Percentiles rank a stretch among this genome's conserved stretches.
phyloP scores from a whole-genome alignment of 1,140 invertebrate species.

The Mya arenaria region DNA sequence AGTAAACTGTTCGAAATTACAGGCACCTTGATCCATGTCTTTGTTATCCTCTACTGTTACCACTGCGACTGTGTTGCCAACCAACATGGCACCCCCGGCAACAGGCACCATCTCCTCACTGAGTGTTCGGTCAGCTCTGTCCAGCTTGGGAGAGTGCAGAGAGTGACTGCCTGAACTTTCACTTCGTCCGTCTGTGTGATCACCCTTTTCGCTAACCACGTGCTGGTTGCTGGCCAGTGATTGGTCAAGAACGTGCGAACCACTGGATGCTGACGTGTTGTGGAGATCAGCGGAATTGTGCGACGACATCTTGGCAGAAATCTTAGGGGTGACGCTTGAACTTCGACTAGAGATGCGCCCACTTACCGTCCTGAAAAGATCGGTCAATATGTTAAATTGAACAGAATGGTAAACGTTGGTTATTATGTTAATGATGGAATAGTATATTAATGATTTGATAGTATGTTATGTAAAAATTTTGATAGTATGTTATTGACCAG shows the following conservation, averaged over 20 bases:
- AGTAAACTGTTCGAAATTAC: constrained; percentile 47
- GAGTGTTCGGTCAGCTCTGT: constrained; percentile 22
- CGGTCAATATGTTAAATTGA: no score
- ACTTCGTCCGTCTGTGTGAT: constrained; percentile 76
- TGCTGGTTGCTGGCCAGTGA: constrained; percentile 38
- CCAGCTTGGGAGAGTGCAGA: constrained; percentile 69
- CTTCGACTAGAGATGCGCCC: constrained; percentile 77
- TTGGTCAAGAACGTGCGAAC: constrained; percentile 76
- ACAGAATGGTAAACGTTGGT: no score
- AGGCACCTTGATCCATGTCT: constrained; percentile 49
- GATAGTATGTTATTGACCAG: no score
- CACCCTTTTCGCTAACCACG: constrained; percentile 59
- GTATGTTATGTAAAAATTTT: no score
- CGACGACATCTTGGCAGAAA: constrained; percentile 69
- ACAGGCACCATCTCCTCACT: constrained; percentile 38
- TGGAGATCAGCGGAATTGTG: constrained; percentile 76
- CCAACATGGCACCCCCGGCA: constrained; percentile 54
- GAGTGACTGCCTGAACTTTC: constrained; percentile 76
- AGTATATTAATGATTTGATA: no score
- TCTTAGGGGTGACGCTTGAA: constrained; percentile 78
- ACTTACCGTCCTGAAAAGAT: constrained; percentile 76
- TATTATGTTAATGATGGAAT: no score
- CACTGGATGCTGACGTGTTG: constrained; percentile 77
- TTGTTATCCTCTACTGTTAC: constrained; percentile 13
- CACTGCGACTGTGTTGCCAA: constrained; percentile 27